Evolutionary conservation across 2,113 vertebrate species (phyloP).

Genomic region (Syngnathus typhle): DNA sequence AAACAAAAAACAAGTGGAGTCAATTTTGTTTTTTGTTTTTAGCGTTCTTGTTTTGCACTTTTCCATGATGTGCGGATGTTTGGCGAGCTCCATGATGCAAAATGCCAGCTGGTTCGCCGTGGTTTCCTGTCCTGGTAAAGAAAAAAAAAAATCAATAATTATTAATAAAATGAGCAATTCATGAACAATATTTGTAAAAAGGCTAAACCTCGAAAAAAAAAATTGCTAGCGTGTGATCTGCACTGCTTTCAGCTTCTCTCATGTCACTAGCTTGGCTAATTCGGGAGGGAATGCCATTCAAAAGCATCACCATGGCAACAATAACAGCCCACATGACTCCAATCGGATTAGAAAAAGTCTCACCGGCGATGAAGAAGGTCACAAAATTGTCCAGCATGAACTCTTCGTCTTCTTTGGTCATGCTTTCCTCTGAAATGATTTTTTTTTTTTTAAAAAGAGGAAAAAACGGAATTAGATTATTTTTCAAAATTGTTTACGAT

Average conservation of each 20-base stretch:
- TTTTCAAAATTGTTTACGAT: no score
- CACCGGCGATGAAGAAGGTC: conserved; percentile 89
- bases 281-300: neutral
- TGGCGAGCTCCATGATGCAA: conserved; percentile 81
- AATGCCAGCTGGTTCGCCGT: conserved; percentile 83
- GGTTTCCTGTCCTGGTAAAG: conserved; percentile 82
- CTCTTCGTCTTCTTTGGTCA: conserved; percentile 74
- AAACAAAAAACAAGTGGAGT: neutral
- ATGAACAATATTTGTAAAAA: no score
- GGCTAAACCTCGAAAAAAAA: no score
- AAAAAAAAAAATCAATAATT: neutral
- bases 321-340: neutral
- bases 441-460: neutral
- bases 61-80: conserved; percentile 79
- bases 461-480: neutral
- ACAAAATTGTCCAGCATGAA: conserved; percentile 87
- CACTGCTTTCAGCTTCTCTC: neutral
- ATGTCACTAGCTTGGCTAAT: neutral
- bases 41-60: conserved; percentile 59
- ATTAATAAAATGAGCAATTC: no score
- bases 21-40: neutral
- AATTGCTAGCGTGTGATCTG: neutral
- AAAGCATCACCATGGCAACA: neutral
- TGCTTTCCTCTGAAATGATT: conserved; percentile 66
- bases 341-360: conserved; percentile 31